A percentile compares a stretch with the other conserved stretches of the same genome.
phyloP scores from a whole-genome alignment of 2,113 vertebrate genomes.

The Centropus unirufus region DNA sequence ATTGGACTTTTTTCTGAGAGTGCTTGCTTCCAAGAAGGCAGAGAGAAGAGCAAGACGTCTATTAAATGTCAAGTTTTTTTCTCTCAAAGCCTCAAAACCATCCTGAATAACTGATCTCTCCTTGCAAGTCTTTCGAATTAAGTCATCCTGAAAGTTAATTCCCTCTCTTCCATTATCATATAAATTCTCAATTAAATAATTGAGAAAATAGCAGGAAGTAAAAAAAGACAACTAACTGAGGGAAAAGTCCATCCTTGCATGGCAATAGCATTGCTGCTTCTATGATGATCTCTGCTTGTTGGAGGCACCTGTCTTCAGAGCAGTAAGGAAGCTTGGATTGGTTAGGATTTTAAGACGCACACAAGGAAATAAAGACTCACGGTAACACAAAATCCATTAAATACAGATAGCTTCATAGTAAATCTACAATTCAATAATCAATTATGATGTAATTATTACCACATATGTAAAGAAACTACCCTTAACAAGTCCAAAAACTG shows the following conservation, averaged over 20 bases:
- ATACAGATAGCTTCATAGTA: neutral
- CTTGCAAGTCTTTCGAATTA: neutral
- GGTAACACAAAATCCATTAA: neutral
- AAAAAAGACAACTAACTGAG: neutral
- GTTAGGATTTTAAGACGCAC: neutral
- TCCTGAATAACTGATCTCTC: neutral
- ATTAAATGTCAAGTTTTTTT: neutral
- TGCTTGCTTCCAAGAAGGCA: neutral
- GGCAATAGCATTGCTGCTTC: neutral
- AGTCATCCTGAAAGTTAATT: slow-evolving; percentile 4
- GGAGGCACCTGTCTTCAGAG: neutral
- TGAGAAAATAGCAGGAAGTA: neutral
- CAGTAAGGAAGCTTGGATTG: neutral
- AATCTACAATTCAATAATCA: neutral
- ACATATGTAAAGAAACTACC: neutral
- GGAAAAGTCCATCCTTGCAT: neutral
- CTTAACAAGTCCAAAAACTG: neutral
- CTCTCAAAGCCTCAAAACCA: neutral
- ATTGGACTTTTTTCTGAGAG: neutral
- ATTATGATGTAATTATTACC: neutral
- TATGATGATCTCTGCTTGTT: neutral
- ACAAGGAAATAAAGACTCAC: neutral
- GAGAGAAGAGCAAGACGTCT: neutral
- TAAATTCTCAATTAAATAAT: slow-evolving; percentile 30
- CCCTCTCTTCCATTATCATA: neutral